Base-by-base conservation (phyloP, 2,888 invertebrate species). In the Amphipyra berbera region DNA sequence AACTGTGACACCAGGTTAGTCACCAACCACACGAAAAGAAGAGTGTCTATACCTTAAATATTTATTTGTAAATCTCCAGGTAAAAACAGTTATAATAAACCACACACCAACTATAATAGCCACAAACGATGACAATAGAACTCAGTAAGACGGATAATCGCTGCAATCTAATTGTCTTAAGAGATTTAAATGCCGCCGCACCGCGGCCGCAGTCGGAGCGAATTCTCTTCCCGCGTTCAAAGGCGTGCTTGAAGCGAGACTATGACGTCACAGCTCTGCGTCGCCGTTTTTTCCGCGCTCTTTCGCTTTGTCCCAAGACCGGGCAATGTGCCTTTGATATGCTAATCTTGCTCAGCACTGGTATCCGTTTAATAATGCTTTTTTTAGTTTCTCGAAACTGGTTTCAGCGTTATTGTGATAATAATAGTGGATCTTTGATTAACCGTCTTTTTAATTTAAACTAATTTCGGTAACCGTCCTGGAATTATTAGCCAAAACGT, bases 321-420 rank as follows among this genome's bases (percentile, higher is more conserved):
- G 55, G 48, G 53, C 61, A 57, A 44, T 45, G 61, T 15, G 64
- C 68, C 64, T 78, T 78, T 73, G 73, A 73, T 66, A 76, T 73
- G 76, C 54, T 73, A 78, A 78, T 78, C 68, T 61, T 47, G 37
- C 61, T 58, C 48, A 41, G 2, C 45, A 8, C 30, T 12, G 30
- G 48, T 37, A 58, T 52, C 8, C 38, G 21, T 52, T 55, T 44
- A 47, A 50, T 30, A 42, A 49, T 37, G 37, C 40, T 54, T 50
- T 42, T 42, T 3, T 15, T 13, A 21, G 42, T 42, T 13, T 37
- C 37, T 10, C 6, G 7, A 7, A 30, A 30, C 4, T 4, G 30
- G 6, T 30, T 7, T 30, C 6, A 0, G 30, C 30, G 30, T 30
- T 30, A 30, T 7, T 30, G 30, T 30, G 30, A 7, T 4, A 30